Base-by-base conservation (phyloP, 2,888 invertebrate genomes). In the Lypha dubia region DNA sequence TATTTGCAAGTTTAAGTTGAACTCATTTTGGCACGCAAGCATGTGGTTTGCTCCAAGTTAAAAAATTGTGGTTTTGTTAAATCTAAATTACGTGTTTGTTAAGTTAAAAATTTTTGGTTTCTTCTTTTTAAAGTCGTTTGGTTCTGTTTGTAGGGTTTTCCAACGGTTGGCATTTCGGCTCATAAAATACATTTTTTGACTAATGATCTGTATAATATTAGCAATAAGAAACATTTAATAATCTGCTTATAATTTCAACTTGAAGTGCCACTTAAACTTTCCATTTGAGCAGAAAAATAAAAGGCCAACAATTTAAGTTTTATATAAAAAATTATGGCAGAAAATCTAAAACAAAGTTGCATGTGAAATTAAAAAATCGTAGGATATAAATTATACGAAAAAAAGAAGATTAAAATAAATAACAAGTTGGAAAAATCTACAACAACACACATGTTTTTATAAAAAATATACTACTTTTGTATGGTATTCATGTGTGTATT, bases 1-100 rank as follows among this genome's bases (percentile, higher is more conserved):
- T 44, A 44, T 46, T 3, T 38, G 65, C 13, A 24, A 58, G 17
- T 51, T 51, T 41, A 49, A 65, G 60, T 60, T 24, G 38, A 65
- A 49, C 44, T 38, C 53, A n/a, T 67, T 60, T 70, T 58, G 53
- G 70, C 84, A 84, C 75, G 84, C 79, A 65, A 80, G 53, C 75
- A 71, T 62, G 76, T 80, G 38, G 35, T 38, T 71, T 51, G 71
- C 60, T 24, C 17, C 17, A 46, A 24, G 41, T 56, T 44, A 49
- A 6, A 17, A 32, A 24, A 22, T 15, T 38, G 38, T 60, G 35
- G 9, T 20, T 51, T 51, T 49, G 20, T 11, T 49, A 20, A 49
- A 51, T 56, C 15, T 56, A n/a, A 28, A n/a, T 28, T 28, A 9
- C 15, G n/a, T 56, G 24, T 11, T n/a, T 56, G 11, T 28, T 28